Evolutionary conservation across 37 sponge, comb jelly and placozoan species (phyloP).

Genomic region (Spongilla lacustris): DNA sequence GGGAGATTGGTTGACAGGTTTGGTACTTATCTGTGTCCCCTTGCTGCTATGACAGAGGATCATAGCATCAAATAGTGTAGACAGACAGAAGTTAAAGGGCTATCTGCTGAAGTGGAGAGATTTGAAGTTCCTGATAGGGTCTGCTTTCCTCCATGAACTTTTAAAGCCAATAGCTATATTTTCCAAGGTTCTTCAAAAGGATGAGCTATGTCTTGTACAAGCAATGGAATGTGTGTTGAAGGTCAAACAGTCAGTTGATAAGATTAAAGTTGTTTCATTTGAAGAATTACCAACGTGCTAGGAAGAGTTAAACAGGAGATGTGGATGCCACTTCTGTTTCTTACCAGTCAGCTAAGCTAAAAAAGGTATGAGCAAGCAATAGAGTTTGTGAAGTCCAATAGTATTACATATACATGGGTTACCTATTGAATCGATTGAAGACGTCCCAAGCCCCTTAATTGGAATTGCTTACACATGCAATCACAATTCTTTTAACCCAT

Average conservation of each 20-base stretch:
- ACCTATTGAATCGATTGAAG: constrained; percentile 40
- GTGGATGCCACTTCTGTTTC: not conserved
- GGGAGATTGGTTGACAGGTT: constrained; percentile 35
- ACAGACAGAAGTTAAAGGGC: constrained; percentile 23
- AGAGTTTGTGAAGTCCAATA: not conserved
- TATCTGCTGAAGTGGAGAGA: constrained; percentile 30
- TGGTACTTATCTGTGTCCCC: constrained; percentile 42
- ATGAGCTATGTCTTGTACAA: constrained; percentile 41
- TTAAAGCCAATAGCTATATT: constrained; percentile 29
- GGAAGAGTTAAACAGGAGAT: constrained; percentile 28
- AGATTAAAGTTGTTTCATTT: constrained; percentile 30
- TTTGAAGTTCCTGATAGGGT: constrained; percentile 34
- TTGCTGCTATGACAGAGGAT: constrained; percentile 42
- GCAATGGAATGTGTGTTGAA: constrained; percentile 18
- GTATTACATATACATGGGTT: constrained; percentile 32
- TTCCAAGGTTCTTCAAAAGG: constrained; percentile 37
- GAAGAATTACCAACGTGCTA: constrained; percentile 58
- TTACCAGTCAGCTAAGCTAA: constrained; percentile 41
- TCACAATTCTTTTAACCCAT: constrained; percentile 68
- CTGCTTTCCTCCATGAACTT: constrained; percentile 39
- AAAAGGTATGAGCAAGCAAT: no score
- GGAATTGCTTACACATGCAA: constrained; percentile 45
- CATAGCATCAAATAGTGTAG: constrained; percentile 9
- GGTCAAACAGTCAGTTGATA: no score
- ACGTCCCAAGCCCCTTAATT: constrained; percentile 13